A percentile compares a stretch with the other conserved stretches of the same genome.
These are phyloP conservation scores for Stegastes partitus DNA, from an alignment of 2,113 vertebrate species.

Conservation along the genomic window DNA sequence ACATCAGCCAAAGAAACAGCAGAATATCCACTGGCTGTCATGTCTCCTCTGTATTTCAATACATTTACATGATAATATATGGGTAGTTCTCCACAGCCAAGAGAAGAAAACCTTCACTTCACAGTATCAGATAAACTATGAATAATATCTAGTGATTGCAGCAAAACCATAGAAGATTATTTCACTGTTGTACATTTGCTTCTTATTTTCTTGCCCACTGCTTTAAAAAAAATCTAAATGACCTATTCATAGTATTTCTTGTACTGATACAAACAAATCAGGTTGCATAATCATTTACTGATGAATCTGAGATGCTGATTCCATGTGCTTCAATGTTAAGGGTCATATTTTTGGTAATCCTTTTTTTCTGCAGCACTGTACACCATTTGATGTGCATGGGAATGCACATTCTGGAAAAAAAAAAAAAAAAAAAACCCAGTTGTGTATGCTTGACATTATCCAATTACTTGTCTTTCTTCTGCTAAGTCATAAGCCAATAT, in stretches of 20 bases:
- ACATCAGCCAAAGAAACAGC: not conserved
- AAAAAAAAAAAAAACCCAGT: too few relatives aligned
- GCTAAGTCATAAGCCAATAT: slow-evolving; percentile 18
- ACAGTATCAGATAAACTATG: too few relatives aligned
- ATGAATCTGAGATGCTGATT: not conserved
- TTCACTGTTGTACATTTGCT: not conserved
- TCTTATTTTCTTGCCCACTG: not conserved
- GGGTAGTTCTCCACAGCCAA: too few relatives aligned
- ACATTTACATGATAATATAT: not conserved
- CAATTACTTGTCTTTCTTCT: not conserved
- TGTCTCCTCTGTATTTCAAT: not conserved
- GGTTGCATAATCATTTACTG: not conserved
- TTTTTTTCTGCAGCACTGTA: slow-evolving; percentile 9
- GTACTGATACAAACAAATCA: slow-evolving; percentile 11
- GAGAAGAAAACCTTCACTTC: too few relatives aligned
- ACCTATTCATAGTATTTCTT: slow-evolving; percentile 15
- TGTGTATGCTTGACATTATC: too few relatives aligned
- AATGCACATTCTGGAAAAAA: not conserved
- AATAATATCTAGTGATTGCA: too few relatives aligned
- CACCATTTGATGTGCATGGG: slow-evolving; percentile 9
- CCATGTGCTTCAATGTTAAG: not conserved
- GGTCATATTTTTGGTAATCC: not conserved
- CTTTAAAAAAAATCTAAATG: slow-evolving; percentile 9
- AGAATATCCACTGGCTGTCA: not conserved
- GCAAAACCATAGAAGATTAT: not conserved